Conservation (phyloP, 2,797 vertebrate genomes). For the Labeo calbasu region DNA sequence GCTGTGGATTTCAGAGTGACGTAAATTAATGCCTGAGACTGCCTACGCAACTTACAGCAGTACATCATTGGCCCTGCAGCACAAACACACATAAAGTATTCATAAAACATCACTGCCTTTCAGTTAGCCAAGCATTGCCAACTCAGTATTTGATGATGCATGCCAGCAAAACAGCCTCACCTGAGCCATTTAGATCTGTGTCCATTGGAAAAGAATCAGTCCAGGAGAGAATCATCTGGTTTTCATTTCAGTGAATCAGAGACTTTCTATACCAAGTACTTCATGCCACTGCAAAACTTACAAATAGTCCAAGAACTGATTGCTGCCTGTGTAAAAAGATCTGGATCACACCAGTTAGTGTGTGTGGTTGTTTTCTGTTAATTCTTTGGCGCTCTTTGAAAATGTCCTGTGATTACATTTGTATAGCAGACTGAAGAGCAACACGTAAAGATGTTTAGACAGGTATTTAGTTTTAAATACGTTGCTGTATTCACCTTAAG, state of each 20-base stretch:
- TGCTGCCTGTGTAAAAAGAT: constrained; percentile 4
- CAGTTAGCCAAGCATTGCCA: constrained; percentile 35
- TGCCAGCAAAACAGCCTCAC: constrained; percentile 39
- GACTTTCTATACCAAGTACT: constrained; percentile 11
- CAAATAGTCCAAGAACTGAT: neutral
- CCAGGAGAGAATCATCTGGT: constrained; percentile 8
- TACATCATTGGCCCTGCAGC: neutral
- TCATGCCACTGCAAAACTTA: constrained; percentile 17
- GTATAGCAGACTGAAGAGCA: neutral
- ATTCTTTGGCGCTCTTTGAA: neutral
- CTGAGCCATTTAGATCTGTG: constrained; percentile 34
- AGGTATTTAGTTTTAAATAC: neutral
- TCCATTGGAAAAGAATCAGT: constrained; percentile 5
- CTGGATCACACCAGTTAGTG: neutral
- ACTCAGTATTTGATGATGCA: constrained; percentile 45
- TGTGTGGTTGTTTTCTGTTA: neutral
- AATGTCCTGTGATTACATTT: constrained; percentile 11
- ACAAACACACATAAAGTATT: neutral
- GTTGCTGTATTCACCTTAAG: neutral
- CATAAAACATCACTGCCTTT: constrained; percentile 33
- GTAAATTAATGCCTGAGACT: constrained; percentile 26
- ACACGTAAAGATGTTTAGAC: neutral
- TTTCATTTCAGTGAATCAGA: neutral
- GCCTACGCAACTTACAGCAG: neutral
- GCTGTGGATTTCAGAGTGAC: neutral